A percentile compares a stretch with the other conserved stretches of the same genome.
These are phyloP conservation scores for Zaprionus taronus DNA, from an alignment of 1,140 invertebrate species.

Conservation along the genomic window DNA sequence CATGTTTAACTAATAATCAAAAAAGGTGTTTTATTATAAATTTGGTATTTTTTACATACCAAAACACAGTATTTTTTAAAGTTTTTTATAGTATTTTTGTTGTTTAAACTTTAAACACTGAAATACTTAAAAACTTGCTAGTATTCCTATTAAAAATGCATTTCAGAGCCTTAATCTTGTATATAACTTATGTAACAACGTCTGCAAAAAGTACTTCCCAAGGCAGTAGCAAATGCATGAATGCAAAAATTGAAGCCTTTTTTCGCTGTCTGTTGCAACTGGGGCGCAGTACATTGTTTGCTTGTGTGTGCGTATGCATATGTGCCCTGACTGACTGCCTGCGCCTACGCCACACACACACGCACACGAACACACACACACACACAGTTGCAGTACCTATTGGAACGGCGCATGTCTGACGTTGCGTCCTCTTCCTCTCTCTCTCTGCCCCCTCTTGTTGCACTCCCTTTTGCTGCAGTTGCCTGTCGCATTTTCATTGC, in stretches of 20 bases:
- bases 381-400: conserved; percentile 26
- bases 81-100: background rate
- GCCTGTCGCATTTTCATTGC: conserved; percentile 75
- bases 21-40: background rate
- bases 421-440: background rate
- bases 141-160: too few relatives aligned
- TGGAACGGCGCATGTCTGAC: conserved; percentile 65
- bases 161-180: too few relatives aligned
- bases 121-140: too few relatives aligned
- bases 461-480: background rate
- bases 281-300: background rate
- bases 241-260: background rate
- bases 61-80: background rate
- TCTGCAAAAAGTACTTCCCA: background rate
- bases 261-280: background rate
- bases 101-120: too few relatives aligned
- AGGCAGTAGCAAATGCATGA: background rate
- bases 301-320: background rate
- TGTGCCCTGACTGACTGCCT: background rate
- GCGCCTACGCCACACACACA: background rate
- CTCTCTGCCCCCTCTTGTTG: background rate
- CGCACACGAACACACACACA: background rate
- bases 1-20: too few relatives aligned
- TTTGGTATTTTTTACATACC: background rate
- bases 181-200: too few relatives aligned